A percentile compares a stretch with the other conserved stretches of the same genome.
These are phyloP conservation scores for Calonectris borealis DNA, from an alignment of 2,113 vertebrate species.

Conservation along the genomic window DNA sequence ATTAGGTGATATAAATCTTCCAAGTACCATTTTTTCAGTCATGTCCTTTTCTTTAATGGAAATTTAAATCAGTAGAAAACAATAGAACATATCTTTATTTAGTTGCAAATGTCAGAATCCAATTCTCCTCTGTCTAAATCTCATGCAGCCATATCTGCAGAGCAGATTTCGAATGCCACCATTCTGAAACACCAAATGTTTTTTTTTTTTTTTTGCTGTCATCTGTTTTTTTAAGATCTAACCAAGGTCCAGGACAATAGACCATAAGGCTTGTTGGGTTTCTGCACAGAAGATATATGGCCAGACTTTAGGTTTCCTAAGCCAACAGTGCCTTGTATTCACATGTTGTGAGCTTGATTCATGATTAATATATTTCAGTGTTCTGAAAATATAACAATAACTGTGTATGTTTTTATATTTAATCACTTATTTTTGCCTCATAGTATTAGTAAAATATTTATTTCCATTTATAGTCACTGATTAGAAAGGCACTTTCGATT, in stretches of 20 bases:
- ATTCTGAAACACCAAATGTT: not conserved
- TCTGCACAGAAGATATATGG: not conserved
- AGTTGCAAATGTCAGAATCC: not conserved
- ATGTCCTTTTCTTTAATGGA: constrained; percentile 38
- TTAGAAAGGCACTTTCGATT: not conserved
- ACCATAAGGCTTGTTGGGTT: not conserved
- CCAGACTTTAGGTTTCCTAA: not conserved
- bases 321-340: not conserved
- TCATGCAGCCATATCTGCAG: not conserved
- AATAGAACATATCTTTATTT: constrained; percentile 28
- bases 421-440: not conserved
- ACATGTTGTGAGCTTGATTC: not conserved
- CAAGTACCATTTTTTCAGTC: constrained; percentile 34
- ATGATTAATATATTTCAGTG: not conserved
- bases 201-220: not conserved
- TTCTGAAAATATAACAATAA: not conserved
- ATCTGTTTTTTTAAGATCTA: not conserved
- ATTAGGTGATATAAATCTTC: constrained; percentile 57
- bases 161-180: not conserved
- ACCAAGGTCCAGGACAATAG: not conserved
- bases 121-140: not conserved
- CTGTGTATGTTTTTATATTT: not conserved
- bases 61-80: constrained; percentile 38
- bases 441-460: not conserved
- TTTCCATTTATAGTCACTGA: not conserved